Conservation (phyloP, 2,113 vertebrate genomes). For the Podarcis cretensis region DNA sequence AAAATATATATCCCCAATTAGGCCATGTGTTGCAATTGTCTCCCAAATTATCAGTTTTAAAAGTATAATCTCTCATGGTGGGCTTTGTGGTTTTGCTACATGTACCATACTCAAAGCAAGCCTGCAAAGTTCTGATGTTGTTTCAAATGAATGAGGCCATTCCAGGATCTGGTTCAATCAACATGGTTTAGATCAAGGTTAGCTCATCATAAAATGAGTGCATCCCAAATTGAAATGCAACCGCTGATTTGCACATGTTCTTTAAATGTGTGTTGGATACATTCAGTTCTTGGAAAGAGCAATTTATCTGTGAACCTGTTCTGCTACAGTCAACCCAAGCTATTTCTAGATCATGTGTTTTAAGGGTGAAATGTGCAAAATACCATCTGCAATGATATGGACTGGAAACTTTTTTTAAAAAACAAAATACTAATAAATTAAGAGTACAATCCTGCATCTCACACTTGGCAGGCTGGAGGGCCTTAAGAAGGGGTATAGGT, state of each 20-base stretch:
- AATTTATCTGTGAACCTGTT: not conserved
- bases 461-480: no score
- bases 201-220: not conserved
- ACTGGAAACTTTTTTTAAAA: not conserved
- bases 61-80: constrained; percentile 10
- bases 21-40: constrained; percentile 47
- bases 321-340: not conserved
- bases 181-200: not conserved
- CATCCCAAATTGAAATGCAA: not conserved
- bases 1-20: constrained; percentile 60
- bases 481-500: no score
- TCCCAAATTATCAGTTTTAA: constrained; percentile 42
- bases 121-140: not conserved
- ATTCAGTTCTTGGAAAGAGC: not conserved
- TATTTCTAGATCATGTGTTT: not conserved
- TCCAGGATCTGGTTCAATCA: not conserved
- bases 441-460: no score
- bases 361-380: not conserved
- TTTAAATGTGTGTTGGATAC: not conserved
- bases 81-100: not conserved
- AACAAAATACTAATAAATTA: not conserved
- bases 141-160: not conserved
- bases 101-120: not conserved
- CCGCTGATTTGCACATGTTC: not conserved
- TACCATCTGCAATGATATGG: not conserved